Evolutionary conservation across 2,888 invertebrate species (phyloP).

Genomic region (Leucophenga maculata): DNA sequence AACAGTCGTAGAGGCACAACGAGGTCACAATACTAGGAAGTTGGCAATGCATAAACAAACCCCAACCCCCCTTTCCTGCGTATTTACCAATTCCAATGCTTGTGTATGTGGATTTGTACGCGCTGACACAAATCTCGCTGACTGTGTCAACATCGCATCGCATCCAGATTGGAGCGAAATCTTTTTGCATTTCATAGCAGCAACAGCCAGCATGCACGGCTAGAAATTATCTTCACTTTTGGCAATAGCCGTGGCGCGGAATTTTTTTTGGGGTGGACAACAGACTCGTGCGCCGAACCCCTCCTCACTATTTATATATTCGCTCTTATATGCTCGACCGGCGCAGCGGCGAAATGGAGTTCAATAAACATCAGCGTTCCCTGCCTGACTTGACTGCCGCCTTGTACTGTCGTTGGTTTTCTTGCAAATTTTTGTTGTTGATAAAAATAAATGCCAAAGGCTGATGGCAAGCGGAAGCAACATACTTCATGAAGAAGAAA

Average conservation of each 20-base stretch:
- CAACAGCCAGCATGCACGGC: constrained; percentile 3
- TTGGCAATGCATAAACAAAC: neutral
- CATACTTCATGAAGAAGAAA: neutral
- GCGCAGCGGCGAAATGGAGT: neutral
- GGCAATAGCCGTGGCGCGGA: neutral
- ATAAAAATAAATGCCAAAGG: constrained; percentile 20
- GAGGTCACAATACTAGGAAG: too few relatives aligned
- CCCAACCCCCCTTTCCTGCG: neutral
- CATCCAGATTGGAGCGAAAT: constrained; percentile 23
- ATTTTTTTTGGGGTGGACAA: neutral
- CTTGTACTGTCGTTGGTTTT: too few relatives aligned
- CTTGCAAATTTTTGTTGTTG: neutral
- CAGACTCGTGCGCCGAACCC: neutral
- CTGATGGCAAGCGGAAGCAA: too few relatives aligned
- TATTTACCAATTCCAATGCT: neutral
- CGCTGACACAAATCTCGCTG: constrained; percentile 29
- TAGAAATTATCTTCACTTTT: constrained; percentile 1
- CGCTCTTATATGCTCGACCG: too few relatives aligned
- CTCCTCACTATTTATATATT: neutral
- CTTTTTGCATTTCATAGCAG: constrained; percentile 32
- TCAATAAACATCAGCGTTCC: constrained; percentile 12
- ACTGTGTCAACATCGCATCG: constrained; percentile 14
- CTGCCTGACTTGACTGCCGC: too few relatives aligned
- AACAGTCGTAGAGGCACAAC: neutral
- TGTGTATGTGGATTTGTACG: neutral